A percentile compares a stretch with the other conserved stretches of the same genome.
phyloP scores from a whole-genome alignment of 2,888 invertebrate genomes.

The Mythimna lalbum region DNA sequence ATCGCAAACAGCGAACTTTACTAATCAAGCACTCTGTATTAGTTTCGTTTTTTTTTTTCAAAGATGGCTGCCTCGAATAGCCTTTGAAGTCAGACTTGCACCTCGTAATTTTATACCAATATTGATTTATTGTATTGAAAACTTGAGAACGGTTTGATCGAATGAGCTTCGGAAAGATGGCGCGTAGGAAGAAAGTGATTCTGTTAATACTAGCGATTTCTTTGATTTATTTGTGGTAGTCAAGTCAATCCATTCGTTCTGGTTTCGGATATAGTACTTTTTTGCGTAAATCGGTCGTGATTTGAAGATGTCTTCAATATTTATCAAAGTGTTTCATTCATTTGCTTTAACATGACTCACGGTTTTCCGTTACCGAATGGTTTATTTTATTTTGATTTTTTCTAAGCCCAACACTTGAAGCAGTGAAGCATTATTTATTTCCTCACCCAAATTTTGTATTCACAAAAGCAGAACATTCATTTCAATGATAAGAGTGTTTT shows the following conservation, averaged over 20 bases:
- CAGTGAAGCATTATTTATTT: not conserved
- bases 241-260: too few relatives aligned
- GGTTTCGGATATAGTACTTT: too few relatives aligned
- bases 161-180: not conserved
- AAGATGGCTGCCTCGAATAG: conserved; percentile 8
- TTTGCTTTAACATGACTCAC: too few relatives aligned
- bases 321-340: too few relatives aligned
- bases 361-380: too few relatives aligned
- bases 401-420: too few relatives aligned
- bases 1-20: not conserved
- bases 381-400: too few relatives aligned
- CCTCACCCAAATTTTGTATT: not conserved
- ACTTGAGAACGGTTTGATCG: conserved; percentile 10
- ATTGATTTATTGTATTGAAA: conserved; percentile 33
- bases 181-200: too few relatives aligned
- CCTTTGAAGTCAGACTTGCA: conserved; percentile 35
- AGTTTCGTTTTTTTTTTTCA: conserved; percentile 29
- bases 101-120: conserved; percentile 42
- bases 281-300: too few relatives aligned
- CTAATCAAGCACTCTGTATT: not conserved
- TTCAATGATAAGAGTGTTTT: conserved; percentile 24
- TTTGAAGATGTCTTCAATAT: too few relatives aligned
- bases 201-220: conserved; percentile 4
- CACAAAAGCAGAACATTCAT: conserved; percentile 22
- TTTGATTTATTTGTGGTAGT: not conserved